Percentiles rank a stretch among this genome's conserved stretches.
phyloP scores from a whole-genome alignment of 2,888 invertebrate genomes.

The Nephrotoma flavescens region DNA sequence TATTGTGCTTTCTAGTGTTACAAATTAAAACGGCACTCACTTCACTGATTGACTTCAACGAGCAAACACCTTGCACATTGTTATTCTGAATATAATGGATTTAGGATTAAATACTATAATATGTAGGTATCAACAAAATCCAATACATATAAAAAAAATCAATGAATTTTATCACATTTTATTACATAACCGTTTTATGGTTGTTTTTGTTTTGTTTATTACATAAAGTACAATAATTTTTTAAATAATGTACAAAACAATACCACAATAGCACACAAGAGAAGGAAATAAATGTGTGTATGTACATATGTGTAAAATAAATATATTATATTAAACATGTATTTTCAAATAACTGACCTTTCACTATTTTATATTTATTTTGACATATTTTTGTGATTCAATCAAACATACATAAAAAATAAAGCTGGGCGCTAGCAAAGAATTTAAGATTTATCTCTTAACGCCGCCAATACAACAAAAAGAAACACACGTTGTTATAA shows the following conservation, averaged over 20 bases:
- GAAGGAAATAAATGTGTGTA: not conserved
- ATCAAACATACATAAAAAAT: not conserved
- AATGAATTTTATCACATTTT: not conserved
- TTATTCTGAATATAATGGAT: too few species aligned
- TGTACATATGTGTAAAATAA: not conserved
- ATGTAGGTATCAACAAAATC: not conserved
- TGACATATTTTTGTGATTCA: not conserved
- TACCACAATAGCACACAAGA: not conserved
- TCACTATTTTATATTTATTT: not conserved
- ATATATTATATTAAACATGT: not conserved
- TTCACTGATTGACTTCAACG: too few species aligned
- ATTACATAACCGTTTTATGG: not conserved
- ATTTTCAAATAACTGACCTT: not conserved
- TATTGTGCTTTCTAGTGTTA: too few species aligned
- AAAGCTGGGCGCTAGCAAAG: not conserved
- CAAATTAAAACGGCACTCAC: too few species aligned
- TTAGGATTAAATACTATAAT: too few species aligned
- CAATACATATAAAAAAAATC: not conserved
- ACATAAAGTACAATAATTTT: not conserved
- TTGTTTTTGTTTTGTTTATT: not conserved
- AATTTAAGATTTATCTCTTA: not conserved
- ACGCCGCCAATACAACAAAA: not conserved
- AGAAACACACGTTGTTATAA: not conserved
- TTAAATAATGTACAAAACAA: not conserved
- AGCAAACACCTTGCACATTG: too few species aligned